Base-by-base conservation (phyloP, 2,888 invertebrate species). In the Pandemis corylana region DNA sequence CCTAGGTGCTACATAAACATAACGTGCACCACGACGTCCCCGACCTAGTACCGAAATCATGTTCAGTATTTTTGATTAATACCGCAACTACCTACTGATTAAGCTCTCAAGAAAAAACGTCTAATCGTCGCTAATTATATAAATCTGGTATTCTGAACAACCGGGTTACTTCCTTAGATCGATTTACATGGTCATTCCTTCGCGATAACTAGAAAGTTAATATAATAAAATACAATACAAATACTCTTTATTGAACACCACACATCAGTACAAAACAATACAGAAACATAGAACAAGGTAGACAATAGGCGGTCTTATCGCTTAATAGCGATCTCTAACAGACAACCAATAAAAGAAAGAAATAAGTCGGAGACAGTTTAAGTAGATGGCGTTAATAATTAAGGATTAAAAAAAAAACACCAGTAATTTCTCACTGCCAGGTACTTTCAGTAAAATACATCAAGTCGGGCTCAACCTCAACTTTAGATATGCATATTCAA, bases 1-100 rank as follows among this genome's bases (percentile, higher is more conserved):
- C 64, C 64, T 71, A 64, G 28, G 64, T 56, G 63, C 41, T 49
- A 44, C 7, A 53, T 28, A 70, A 28, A 12, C 5, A 12, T 36
- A 36, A 36, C 28, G 44, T 56, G 12, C 53, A 20, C 28, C 5
- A 36, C n/a, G 28, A 46, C 59, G 46, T 44, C 28, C 5, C 15
- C n/a, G 28, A 46, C 59, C 59, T 44, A 49, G 36, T 51, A 61
- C 49, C 12, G n/a, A 67, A 64, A 36, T 36, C 15, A 41, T 59
- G 20, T 64, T 65, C 12, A 41, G 12, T 49, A 36, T 51, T 20
- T 42, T 51, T 66, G 15, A 59, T 12, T 46, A 56, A 36, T 59
- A 49, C 63, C 5, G 41, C 20, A 49, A 66, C 66, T 7, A 72
- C 20, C 66, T 7, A 72, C 15, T 64, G 10, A 70, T 51, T 63